A percentile compares a stretch with the other conserved stretches of the same genome.
phyloP scores from a whole-genome alignment of 2,113 vertebrate species.

The Vombatus ursinus region DNA sequence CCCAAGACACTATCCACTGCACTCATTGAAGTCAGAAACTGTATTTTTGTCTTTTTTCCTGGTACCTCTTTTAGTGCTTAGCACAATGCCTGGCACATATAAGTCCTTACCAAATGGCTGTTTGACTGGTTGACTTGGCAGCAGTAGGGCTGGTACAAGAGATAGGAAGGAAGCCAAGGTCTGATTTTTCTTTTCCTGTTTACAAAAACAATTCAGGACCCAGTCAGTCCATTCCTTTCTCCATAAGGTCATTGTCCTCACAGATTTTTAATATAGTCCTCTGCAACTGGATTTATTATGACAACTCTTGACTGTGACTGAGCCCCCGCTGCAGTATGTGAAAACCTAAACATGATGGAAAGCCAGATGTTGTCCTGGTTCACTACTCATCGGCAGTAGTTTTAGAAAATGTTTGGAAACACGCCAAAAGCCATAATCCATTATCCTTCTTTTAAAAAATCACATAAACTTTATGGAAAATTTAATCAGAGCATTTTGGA shows the following conservation, averaged over 20 bases:
- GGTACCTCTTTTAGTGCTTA: background rate
- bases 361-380: background rate
- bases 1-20: no score
- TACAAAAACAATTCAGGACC: background rate
- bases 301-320: background rate
- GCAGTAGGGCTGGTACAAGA: background rate
- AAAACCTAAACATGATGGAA: background rate
- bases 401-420: background rate
- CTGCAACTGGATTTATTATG: background rate
- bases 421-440: background rate
- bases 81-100: background rate
- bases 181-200: background rate
- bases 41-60: background rate
- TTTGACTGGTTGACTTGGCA: background rate
- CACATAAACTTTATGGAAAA: slow-evolving; percentile 1
- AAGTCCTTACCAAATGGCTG: background rate
- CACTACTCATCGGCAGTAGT: background rate
- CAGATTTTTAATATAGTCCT: background rate
- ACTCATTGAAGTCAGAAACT: background rate
- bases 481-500: background rate
- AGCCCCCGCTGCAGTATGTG: background rate
- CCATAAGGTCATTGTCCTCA: background rate
- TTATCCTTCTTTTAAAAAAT: background rate
- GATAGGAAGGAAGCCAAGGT: background rate
- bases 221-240: background rate